These are phyloP conservation scores for Tromatobia lineatoria DNA, from an alignment of 2,888 invertebrate species.

Conservation along the genomic window DNA sequence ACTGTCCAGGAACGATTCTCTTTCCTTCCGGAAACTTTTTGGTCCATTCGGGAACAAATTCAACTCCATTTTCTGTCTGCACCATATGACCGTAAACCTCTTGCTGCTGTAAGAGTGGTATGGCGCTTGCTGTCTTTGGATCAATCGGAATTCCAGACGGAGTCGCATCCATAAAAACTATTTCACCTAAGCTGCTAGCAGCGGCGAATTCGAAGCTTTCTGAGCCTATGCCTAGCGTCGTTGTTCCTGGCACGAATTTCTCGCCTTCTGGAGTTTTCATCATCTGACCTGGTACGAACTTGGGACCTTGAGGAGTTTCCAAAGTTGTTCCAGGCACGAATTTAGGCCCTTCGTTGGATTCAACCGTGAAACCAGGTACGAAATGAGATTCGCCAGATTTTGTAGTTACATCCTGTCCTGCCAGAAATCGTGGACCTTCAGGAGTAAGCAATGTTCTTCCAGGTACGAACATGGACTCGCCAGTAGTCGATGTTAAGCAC, in stretches of 20 bases:
- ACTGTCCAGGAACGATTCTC: slow-evolving; percentile 88
- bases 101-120: slow-evolving; percentile 84
- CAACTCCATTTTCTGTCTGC: slow-evolving; percentile 89
- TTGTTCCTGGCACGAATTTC: slow-evolving; percentile 89
- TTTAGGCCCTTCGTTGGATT: slow-evolving; percentile 84
- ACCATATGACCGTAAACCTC: slow-evolving; percentile 89
- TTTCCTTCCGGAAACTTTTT: slow-evolving; percentile 86
- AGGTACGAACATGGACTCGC: slow-evolving; percentile 87
- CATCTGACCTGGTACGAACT: slow-evolving; percentile 90
- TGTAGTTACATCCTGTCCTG: slow-evolving; percentile 88
- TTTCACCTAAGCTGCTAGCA: slow-evolving; percentile 87
- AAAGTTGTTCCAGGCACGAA: slow-evolving; percentile 89
- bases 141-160: slow-evolving; percentile 88
- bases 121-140: slow-evolving; percentile 86
- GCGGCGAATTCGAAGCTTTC: slow-evolving; percentile 88
- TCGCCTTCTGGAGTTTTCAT: slow-evolving; percentile 88
- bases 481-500: slow-evolving; percentile 87
- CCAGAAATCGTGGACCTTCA: slow-evolving; percentile 89
- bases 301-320: slow-evolving; percentile 88
- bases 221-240: slow-evolving; percentile 81
- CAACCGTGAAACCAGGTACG: slow-evolving; percentile 88
- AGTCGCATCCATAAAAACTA: slow-evolving; percentile 87
- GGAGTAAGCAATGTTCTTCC: slow-evolving; percentile 89
- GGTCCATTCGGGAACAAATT: slow-evolving; percentile 88
- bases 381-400: slow-evolving; percentile 87